phyloP scores from a whole-genome alignment of 1,140 invertebrate species.

The Lepidostoma basale region DNA sequence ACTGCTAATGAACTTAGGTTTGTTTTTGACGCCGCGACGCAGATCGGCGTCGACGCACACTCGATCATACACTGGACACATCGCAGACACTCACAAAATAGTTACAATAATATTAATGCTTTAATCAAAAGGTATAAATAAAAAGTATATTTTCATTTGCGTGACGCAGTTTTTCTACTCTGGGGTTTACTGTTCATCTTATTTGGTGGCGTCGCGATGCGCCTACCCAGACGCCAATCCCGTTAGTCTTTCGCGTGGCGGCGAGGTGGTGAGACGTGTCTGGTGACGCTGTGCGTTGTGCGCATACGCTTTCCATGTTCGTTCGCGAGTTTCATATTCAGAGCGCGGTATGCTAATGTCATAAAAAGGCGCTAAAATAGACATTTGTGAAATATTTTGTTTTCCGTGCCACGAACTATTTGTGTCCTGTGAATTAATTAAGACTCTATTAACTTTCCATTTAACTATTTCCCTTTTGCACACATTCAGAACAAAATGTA shows the following conservation, averaged over 20 bases:
- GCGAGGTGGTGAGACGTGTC: not conserved
- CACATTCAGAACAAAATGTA: no score
- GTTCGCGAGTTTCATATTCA: not conserved
- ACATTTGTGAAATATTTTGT: not conserved
- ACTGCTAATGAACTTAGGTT: constrained; percentile 3
- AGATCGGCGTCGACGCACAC: constrained; percentile 6
- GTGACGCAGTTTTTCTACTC: no score
- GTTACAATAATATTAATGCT: no score
- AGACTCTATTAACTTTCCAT: no score
- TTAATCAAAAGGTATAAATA: no score
- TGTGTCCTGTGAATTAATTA: no score
- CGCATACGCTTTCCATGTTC: not conserved
- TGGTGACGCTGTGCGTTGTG: not conserved
- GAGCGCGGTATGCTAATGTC: constrained; percentile 5
- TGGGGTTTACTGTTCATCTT: no score
- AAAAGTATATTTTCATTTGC: no score
- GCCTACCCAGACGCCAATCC: not conserved
- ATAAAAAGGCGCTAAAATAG: not conserved
- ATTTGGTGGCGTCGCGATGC: not conserved
- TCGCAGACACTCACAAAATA: not conserved
- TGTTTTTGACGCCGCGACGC: not conserved
- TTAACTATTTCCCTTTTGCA: no score
- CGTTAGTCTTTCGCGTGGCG: constrained; percentile 2
- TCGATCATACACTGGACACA: constrained; percentile 10
- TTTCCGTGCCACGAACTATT: no score